Percentiles rank a stretch among this genome's conserved stretches.
These are phyloP conservation scores for Sitta europaea DNA, from an alignment of 2,113 vertebrate genomes.

Conservation along the genomic window DNA sequence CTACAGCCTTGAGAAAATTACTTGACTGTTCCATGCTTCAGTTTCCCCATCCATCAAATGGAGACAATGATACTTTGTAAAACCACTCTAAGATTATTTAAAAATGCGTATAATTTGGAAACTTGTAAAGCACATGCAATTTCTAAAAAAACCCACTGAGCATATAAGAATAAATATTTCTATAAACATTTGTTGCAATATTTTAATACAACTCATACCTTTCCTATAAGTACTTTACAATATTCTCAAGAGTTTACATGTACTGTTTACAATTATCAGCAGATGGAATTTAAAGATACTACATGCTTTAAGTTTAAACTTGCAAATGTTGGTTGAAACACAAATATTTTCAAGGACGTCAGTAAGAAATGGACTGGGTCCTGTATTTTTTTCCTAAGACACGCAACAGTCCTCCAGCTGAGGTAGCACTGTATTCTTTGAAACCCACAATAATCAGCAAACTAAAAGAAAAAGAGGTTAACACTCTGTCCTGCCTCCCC, in stretches of 20 bases:
- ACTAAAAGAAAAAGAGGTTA: background rate
- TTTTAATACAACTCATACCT: conserved; percentile 8
- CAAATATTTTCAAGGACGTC: background rate
- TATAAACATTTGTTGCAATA: background rate
- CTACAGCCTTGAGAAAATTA: background rate
- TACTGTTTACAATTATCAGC: background rate
- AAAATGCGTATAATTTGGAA: background rate
- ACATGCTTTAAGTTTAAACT: background rate
- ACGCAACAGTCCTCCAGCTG: background rate
- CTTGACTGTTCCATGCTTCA: background rate
- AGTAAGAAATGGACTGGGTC: background rate
- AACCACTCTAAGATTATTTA: background rate
- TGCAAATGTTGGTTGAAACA: background rate
- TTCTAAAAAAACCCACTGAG: background rate
- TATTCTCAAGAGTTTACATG: background rate
- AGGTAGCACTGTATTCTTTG: background rate
- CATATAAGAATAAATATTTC: background rate
- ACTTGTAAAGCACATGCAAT: background rate
- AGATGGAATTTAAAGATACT: background rate
- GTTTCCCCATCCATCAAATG: background rate
- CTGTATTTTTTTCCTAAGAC: background rate
- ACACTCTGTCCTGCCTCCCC: background rate
- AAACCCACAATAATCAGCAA: background rate
- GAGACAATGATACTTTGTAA: background rate
- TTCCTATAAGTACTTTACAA: background rate